Conservation (phyloP, 1,140 invertebrate species). For the Apocrypta bakeri region DNA sequence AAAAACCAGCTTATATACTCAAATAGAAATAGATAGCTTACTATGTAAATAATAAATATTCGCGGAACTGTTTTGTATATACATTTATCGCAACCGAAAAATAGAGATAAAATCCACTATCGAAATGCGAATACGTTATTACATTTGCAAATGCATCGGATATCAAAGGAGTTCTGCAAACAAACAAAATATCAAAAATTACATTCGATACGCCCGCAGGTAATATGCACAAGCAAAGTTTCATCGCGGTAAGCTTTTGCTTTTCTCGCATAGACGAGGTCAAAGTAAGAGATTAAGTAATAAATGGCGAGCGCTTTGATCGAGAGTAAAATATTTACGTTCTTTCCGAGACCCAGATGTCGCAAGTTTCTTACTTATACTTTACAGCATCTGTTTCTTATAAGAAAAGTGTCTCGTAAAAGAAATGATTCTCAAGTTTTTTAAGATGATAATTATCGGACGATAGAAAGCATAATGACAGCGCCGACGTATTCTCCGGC, state of each 20-base stretch:
- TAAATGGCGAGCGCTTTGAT: no score
- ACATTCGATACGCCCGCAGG: neutral
- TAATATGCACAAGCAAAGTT: neutral
- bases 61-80: neutral
- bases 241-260: neutral
- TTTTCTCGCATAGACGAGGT: neutral
- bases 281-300: no score
- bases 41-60: neutral
- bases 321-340: neutral
- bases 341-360: neutral
- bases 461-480: slow-evolving; percentile 45
- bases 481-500: slow-evolving; percentile 41
- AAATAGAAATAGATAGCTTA: neutral
- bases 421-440: neutral
- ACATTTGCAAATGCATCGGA: neutral
- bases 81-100: neutral
- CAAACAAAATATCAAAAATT: neutral
- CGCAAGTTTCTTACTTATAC: neutral
- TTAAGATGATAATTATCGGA: neutral
- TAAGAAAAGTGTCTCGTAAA: neutral
- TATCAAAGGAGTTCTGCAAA: neutral
- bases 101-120: neutral
- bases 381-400: no score
- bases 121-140: neutral
- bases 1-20: neutral